Evolutionary conservation across 2,113 vertebrate species (phyloP).

Genomic region (Ceuthmochares aereus): DNA sequence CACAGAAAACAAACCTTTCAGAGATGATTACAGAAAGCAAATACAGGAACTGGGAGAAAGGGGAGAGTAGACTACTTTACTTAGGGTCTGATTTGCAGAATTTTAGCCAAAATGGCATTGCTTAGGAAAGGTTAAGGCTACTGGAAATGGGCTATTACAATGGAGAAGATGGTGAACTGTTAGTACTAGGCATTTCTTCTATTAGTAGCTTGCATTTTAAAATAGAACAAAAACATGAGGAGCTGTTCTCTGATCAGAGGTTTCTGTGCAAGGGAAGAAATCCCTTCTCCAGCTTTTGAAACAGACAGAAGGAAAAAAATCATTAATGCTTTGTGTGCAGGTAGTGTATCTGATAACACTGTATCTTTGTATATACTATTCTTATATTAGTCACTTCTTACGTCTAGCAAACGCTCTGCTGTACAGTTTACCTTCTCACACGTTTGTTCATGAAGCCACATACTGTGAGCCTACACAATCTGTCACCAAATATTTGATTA

Average conservation of each 20-base stretch:
- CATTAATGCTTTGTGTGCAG: not conserved
- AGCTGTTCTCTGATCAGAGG: not conserved
- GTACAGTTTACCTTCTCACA: not conserved
- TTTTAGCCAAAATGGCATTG: not conserved
- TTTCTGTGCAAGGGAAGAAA: not conserved
- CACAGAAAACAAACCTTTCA: not conserved
- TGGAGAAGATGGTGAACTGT: not conserved
- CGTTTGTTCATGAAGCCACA: not conserved
- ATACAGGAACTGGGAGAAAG: not conserved
- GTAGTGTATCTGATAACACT: not conserved
- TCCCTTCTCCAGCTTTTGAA: not conserved
- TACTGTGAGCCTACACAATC: not conserved
- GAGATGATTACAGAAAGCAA: not conserved
- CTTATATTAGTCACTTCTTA: not conserved
- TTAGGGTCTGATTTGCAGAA: not conserved
- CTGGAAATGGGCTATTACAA: not conserved
- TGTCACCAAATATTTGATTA: conserved; percentile 15
- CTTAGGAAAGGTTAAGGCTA: not conserved
- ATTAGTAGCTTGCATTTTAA: not conserved
- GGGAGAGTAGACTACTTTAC: not conserved
- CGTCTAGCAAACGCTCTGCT: not conserved
- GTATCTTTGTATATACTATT: not conserved
- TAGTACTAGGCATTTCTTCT: not conserved
- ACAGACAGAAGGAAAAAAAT: not conserved
- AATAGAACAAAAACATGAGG: not conserved